Percentiles rank a stretch among this genome's conserved stretches.
Conservation (phyloP, 2,888 invertebrate genomes). For the Mesoligia furuncula region DNA sequence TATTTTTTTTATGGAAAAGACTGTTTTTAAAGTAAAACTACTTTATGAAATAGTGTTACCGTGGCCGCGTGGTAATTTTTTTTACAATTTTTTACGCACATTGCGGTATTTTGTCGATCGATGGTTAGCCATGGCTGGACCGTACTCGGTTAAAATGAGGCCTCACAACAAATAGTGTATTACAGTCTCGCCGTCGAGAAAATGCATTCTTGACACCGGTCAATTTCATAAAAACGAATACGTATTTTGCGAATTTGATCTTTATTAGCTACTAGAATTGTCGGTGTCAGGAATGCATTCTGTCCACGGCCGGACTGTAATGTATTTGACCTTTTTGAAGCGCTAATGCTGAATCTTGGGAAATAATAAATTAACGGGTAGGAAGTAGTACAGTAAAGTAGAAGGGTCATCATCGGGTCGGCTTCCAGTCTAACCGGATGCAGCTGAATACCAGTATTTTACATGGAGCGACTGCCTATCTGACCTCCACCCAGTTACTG, state of each 20-base stretch:
- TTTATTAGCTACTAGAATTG: neutral
- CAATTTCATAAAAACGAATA: neutral
- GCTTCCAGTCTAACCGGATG: too few relatives aligned
- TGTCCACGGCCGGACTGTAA: neutral
- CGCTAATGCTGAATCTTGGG: neutral
- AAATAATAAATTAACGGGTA: neutral
- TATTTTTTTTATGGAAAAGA: too few relatives aligned
- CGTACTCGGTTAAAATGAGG: neutral
- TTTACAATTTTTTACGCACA: neutral
- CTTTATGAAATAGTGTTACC: neutral
- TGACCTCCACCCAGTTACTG: too few relatives aligned
- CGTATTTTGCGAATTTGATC: neutral
- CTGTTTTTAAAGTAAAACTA: too few relatives aligned
- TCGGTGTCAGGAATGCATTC: neutral
- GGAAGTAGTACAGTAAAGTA: neutral
- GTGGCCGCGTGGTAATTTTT: neutral
- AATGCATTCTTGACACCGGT: neutral
- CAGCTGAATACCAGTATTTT: too few relatives aligned
- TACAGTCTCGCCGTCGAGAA: neutral
- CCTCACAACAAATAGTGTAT: too few relatives aligned
- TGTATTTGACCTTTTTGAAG: neutral
- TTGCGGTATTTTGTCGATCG: neutral
- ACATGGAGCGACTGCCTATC: too few relatives aligned
- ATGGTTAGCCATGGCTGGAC: neutral
- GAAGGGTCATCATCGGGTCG: too few relatives aligned